Base-by-base conservation (phyloP, 1,140 invertebrate species). In the Cherax destructor region DNA sequence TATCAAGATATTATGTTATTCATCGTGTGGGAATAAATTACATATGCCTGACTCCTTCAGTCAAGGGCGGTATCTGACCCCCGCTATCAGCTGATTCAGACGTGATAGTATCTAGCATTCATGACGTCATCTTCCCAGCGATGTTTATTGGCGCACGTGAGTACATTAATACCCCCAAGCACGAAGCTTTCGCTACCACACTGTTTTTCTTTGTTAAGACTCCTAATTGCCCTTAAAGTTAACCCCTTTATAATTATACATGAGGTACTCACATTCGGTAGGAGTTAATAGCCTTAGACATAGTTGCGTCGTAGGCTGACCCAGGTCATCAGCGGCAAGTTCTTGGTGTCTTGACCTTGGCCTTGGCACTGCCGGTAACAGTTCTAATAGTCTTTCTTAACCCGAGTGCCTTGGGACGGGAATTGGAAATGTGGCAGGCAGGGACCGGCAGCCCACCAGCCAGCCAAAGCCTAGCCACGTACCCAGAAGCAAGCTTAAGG, bases 231-330 rank as follows among this genome's bases (percentile, higher is more conserved):
- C 16, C 16, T 10, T 16, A 65, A 65, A 65, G 61, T 65, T 65
- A 16, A 18, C 9, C 13, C 7, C 52, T 9, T 56, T 56, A 56
- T 13, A 56, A 56, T 7, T 56, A 65, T 65, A 65, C 61, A 65
- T 21, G 13, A 65, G 18, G 79, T 89, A 89, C 87, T 89, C 80
- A 89, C 87, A 89, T 89, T 74, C 87, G 59, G 69, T 89, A 89
- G 78, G 87, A 81, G 79, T 89, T 89, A 89, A 89, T 89, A 49
- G 87, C 87, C 79, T 89, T 89, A 79, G 87, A 89, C 87, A 89
- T 89, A 89, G 65, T 89, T 79, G 24, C 65, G 79, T 74, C 21
- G 47, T 41, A 47, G 56, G 41, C 78, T 47, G 21, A 83, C 24
- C 47, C 79, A 56, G 65, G 52, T 83, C 80, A 83, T 81, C 41